phyloP scores from a whole-genome alignment of 2,888 invertebrate species.

The Nowickia ferox region DNA sequence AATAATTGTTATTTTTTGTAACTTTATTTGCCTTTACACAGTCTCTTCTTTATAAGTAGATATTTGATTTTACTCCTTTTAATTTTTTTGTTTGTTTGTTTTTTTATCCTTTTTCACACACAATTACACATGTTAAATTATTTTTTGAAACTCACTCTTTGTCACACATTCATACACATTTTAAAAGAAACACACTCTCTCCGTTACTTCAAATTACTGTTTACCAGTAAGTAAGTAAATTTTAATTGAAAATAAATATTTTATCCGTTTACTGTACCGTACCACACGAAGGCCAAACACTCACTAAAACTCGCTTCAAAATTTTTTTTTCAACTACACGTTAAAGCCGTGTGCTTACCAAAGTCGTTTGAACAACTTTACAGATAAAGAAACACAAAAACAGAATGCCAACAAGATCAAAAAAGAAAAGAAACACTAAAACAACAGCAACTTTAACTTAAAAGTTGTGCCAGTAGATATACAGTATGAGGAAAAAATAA shows the following conservation, averaged over 20 bases:
- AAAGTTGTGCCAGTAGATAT: constrained; percentile 40
- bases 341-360: constrained; percentile 47
- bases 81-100: neutral
- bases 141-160: constrained; percentile 21
- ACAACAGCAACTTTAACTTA: constrained; percentile 45
- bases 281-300: constrained; percentile 83
- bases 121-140: neutral
- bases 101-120: constrained; percentile 16
- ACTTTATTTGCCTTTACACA: constrained; percentile 3
- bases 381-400: constrained; percentile 46
- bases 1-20: constrained; percentile 1
- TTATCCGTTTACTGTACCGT: constrained; percentile 81
- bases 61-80: constrained; percentile 8
- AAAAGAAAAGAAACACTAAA: constrained; percentile 32
- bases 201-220: constrained; percentile 16
- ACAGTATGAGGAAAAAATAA: constrained; percentile 37
- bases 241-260: neutral
- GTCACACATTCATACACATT: constrained; percentile 8
- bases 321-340: constrained; percentile 74
- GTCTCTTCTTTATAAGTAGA: neutral
- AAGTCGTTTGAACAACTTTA: constrained; percentile 66
- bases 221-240: neutral
- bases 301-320: constrained; percentile 82
- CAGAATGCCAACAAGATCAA: constrained; percentile 62
- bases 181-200: constrained; percentile 54